Percentiles rank a stretch among this genome's conserved stretches.
Conservation (phyloP, 2,113 vertebrate genomes). For the Chaetops frenatus region DNA sequence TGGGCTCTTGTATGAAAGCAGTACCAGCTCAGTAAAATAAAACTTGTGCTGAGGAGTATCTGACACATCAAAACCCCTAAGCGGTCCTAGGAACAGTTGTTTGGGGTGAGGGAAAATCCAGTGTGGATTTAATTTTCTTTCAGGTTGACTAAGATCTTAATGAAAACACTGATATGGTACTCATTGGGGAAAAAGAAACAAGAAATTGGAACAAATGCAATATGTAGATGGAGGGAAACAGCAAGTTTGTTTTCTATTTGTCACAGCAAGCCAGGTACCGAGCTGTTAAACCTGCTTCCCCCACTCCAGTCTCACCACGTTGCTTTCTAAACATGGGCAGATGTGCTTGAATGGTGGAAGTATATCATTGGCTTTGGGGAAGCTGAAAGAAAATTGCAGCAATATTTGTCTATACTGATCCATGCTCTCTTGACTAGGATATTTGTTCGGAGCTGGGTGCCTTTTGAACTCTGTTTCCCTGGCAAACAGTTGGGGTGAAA, state of each 20-base stretch:
- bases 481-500: neutral
- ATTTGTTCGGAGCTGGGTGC: neutral
- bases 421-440: accelerated
- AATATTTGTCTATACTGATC: neutral
- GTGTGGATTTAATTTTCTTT: neutral
- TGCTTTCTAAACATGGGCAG: neutral
- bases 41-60: neutral
- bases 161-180: neutral
- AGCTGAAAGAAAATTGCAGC: neutral
- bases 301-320: neutral
- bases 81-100: neutral
- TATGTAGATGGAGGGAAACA: neutral
- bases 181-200: neutral
- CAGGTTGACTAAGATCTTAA: neutral
- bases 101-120: neutral
- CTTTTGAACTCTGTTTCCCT: neutral
- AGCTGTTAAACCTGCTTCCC: neutral
- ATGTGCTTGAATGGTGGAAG: neutral
- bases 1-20: neutral
- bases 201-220: neutral
- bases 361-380: neutral
- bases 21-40: neutral
- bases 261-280: neutral
- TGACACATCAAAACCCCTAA: accelerated
- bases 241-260: neutral